Evolutionary conservation across 2,797 vertebrate genomes (phyloP).

Genomic region (Alectoris magna): DNA sequence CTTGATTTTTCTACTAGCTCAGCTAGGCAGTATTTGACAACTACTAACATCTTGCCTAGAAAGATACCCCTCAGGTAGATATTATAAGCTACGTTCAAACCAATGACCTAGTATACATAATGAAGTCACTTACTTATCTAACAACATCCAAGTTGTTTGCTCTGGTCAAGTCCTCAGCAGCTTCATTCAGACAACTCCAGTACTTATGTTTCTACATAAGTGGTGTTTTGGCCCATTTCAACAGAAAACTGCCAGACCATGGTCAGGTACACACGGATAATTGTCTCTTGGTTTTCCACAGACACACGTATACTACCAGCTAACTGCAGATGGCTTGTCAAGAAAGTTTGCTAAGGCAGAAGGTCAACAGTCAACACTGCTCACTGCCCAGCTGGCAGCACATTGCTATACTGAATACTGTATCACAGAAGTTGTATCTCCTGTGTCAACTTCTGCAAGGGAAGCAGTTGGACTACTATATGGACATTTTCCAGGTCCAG

Average conservation of each 20-base stretch:
- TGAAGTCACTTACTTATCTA: neutral
- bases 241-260: neutral
- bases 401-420: neutral
- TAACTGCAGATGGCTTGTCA: slow-evolving; percentile 50
- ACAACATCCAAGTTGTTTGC: neutral
- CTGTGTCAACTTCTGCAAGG: neutral
- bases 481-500: neutral
- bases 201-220: neutral
- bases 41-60: neutral
- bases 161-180: neutral
- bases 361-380: neutral
- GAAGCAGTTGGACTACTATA: neutral
- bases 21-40: neutral
- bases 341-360: slow-evolving; percentile 27
- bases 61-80: neutral
- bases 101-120: neutral
- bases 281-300: neutral
- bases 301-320: neutral
- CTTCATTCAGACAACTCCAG: neutral
- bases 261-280: neutral
- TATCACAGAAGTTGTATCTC: neutral
- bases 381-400: slow-evolving; percentile 36
- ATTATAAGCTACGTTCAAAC: neutral
- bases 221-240: neutral
- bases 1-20: neutral